phyloP scores from a whole-genome alignment of 2,797 vertebrate species.

The Xiphophorus birchmanni region DNA sequence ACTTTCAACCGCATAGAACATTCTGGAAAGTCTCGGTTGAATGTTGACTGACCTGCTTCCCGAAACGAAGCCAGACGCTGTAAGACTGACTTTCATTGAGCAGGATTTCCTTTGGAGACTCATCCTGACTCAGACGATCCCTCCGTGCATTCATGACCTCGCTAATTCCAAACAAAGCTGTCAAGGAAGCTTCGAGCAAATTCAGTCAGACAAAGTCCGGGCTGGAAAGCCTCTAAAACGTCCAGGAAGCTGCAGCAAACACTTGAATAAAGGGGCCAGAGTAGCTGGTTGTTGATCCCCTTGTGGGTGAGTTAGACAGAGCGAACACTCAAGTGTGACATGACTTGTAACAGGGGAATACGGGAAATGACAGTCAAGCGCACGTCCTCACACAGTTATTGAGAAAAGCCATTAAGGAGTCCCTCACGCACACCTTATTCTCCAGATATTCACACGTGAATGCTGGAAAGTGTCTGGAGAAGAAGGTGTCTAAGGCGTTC shows the following conservation, averaged over 20 bases:
- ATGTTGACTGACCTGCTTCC: not conserved
- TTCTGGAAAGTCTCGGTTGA: not conserved
- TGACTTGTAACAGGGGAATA: not conserved
- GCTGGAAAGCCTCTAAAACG: not conserved
- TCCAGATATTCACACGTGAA: not conserved
- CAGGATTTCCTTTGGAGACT: not conserved
- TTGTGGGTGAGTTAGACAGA: not conserved
- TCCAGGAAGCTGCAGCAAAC: not conserved
- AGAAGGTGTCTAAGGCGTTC: not conserved
- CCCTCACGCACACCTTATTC: not conserved
- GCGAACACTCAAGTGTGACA: not conserved
- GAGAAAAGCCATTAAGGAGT: not conserved
- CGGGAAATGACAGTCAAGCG: not conserved
- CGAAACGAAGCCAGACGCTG: not conserved
- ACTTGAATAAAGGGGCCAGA: not conserved
- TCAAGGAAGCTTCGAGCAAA: not conserved
- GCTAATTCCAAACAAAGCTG: not conserved
- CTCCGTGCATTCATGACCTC: not conserved
- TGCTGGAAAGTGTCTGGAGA: not conserved
- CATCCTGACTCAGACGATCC: not conserved
- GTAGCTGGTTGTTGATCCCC: not conserved
- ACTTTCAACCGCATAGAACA: not conserved
- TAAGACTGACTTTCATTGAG: not conserved
- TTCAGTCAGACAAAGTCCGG: not conserved
- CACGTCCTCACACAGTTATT: not conserved